Evolutionary conservation across 2,797 vertebrate genomes (phyloP).

Genomic region (Erithacus rubecula): DNA sequence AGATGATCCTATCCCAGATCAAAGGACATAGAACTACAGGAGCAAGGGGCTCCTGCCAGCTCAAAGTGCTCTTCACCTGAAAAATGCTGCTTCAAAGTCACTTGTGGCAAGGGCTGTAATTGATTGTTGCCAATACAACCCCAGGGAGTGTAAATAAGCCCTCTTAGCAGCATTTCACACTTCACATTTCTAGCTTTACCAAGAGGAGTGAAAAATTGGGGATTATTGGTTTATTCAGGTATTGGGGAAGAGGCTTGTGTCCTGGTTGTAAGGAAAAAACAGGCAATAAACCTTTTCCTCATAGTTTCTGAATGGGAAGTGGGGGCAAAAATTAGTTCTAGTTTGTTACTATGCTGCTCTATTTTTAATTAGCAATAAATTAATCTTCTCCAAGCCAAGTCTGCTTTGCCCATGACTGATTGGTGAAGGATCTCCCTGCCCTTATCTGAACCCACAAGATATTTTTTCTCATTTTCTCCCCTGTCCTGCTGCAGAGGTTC

Average conservation of each 20-base stretch:
- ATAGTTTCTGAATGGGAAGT: not conserved
- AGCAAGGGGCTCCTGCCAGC: not conserved
- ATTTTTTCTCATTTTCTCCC: not conserved
- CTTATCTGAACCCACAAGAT: not conserved
- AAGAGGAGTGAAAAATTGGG: not conserved
- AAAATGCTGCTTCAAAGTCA: not conserved
- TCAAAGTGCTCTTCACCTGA: not conserved
- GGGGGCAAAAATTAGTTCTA: fast-evolving
- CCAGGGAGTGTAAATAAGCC: not conserved
- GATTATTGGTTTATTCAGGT: not conserved
- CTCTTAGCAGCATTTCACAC: not conserved
- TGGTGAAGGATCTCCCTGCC: not conserved
- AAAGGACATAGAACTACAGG: not conserved
- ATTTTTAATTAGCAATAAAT: not conserved
- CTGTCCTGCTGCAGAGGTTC: not conserved
- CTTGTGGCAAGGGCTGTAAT: not conserved
- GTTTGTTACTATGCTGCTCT: not conserved
- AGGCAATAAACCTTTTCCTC: not conserved
- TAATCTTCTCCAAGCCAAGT: not conserved
- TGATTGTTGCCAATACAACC: not conserved
- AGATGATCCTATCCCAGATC: not conserved
- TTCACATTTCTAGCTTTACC: not conserved
- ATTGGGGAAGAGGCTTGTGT: not conserved
- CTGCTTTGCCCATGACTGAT: not conserved
- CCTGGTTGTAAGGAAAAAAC: not conserved